Base-by-base conservation (phyloP, 2,113 vertebrate species). In the Illadopsis cleaveri region DNA sequence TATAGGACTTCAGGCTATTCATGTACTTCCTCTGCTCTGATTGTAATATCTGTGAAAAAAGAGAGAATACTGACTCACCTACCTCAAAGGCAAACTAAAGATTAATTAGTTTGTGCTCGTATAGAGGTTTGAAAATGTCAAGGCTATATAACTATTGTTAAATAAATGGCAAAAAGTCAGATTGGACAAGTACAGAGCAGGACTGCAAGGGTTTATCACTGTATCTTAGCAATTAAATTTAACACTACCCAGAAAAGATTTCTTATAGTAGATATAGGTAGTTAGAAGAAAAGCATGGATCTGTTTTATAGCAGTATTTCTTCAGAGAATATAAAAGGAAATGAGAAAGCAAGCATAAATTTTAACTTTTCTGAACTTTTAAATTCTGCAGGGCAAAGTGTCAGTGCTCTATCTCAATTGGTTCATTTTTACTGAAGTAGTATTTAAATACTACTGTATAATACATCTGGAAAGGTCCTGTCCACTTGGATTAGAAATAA, bases 61-160 rank as follows among this genome's bases (percentile, higher is more conserved):
- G 25, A 69, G 64, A 88, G 88, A 96, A 86, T 90, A 96, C 90
- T 89, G 90, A 92, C 58, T 96, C 87, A 93, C 60, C 79, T 96
- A 77, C 87, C 95, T 96, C 87, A 93, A 90, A 96, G 93, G 88
- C 90, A 96, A 96, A 97, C 76, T 70, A 83, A 97, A 95, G 93
- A 96, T 97, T 96, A 97, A 97, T 94, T 97, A 95, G 94, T 96
- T 96, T 96, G 82, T 96, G 82, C 85, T 96, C 93, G 71, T 92
- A 68, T 78, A 94, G 69, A 89, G 82, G 68, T 93, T 88, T 89
- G 82, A 96, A 97, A 97, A 97, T 97, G 92, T 95, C 96, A 97
- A 81, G 85, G 76, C 92, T 90, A 86, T 96, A 90, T 90, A 95
- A 93, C 92, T 88, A 89, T 81, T 88, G 95, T 92, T 96, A 93